phyloP scores from a whole-genome alignment of 2,797 vertebrate genomes.

The Hylomyscus alleni region DNA sequence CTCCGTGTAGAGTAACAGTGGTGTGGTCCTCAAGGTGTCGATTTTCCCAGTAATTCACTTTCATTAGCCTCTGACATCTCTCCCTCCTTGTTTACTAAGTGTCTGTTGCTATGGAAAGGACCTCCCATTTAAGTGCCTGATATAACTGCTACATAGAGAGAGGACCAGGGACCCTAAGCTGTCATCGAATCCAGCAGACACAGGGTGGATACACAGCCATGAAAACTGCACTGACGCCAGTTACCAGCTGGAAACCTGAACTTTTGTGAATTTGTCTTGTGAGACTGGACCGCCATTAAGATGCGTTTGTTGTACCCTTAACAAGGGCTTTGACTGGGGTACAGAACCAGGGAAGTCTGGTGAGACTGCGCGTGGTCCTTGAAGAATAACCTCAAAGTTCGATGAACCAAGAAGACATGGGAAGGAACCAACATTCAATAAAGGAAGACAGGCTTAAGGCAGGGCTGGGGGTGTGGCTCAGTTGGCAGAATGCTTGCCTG shows the following conservation, averaged over 20 bases:
- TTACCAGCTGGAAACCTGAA: neutral
- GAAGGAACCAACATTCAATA: neutral
- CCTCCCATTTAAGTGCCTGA: neutral
- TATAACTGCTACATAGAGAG: neutral
- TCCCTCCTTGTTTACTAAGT: neutral
- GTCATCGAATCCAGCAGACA: neutral
- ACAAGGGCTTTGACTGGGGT: neutral
- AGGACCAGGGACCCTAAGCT: neutral
- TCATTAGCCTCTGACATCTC: neutral
- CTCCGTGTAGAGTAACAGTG: neutral
- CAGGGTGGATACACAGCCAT: no score
- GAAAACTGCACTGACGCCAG: neutral
- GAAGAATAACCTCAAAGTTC: neutral
- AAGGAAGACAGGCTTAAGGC: no score
- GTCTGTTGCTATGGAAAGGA: neutral
- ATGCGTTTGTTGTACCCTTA: neutral
- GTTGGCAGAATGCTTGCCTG: neutral
- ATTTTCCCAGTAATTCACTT: slow-evolving; percentile 2
- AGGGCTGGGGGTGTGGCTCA: neutral
- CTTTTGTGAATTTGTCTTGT: neutral
- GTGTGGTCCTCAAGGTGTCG: neutral
- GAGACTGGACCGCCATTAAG: neutral
- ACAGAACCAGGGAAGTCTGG: neutral
- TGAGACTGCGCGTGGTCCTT: neutral
- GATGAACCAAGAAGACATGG: neutral